Conservation (phyloP, 2,888 invertebrate species). For the Polia nebulosa region DNA sequence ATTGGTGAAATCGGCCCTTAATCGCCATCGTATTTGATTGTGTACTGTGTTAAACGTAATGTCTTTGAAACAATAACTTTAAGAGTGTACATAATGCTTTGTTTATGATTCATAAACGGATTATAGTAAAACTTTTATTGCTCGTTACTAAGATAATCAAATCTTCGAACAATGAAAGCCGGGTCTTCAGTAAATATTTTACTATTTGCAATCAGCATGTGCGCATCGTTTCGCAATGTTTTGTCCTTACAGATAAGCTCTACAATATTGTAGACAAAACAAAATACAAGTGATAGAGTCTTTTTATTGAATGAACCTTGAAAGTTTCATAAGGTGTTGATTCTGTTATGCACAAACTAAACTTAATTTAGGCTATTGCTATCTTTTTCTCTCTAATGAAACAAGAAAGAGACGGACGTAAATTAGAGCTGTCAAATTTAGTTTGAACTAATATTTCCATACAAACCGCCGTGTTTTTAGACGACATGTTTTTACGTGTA, state of each 20-base stretch:
- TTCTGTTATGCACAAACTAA: no score
- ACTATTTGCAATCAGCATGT: conserved; percentile 25
- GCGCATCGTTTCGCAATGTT: conserved; percentile 15
- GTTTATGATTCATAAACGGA: conserved; percentile 46
- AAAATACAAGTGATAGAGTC: background rate
- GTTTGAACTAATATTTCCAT: no score
- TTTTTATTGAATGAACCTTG: conserved; percentile 15
- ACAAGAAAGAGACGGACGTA: no score
- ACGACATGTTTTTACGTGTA: no score
- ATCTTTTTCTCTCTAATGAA: no score
- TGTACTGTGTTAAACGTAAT: background rate
- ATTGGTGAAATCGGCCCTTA: no score
- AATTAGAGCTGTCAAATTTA: no score
- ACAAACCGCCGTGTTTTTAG: no score
- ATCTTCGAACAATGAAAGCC: conserved; percentile 29
- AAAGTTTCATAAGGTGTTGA: conserved; percentile 13
- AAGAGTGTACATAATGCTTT: background rate
- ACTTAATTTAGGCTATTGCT: no score
- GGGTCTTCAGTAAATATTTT: conserved; percentile 37
- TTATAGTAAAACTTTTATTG: conserved; percentile 42
- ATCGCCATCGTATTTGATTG: background rate
- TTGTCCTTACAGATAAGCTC: conserved; percentile 37
- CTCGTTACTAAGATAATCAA: conserved; percentile 38
- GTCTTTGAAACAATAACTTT: conserved; percentile 6
- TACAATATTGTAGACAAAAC: conserved; percentile 15